Conservation (phyloP, 2,888 invertebrate genomes). For the Chorisops tibialis region DNA sequence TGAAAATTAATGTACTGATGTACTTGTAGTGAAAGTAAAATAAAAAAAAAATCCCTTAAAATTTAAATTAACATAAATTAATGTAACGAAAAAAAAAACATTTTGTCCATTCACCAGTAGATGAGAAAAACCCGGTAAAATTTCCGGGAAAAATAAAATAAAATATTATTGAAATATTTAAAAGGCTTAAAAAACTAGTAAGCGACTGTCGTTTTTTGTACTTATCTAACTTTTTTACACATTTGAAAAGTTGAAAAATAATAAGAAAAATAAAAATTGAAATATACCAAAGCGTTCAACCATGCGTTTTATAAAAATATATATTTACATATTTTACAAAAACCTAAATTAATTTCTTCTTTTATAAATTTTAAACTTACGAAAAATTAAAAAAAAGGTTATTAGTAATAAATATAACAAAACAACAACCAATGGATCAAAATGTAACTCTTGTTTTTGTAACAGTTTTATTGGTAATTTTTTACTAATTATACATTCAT, state of each 20-base stretch:
- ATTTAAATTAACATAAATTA: conserved; percentile 5
- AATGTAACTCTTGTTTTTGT: too few relatives aligned
- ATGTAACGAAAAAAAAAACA: too few relatives aligned
- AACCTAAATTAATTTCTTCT: too few relatives aligned
- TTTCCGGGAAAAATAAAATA: background rate
- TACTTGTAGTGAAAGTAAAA: background rate
- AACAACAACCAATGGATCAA: too few relatives aligned
- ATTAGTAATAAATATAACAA: too few relatives aligned
- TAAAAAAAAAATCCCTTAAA: background rate
- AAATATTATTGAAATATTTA: background rate
- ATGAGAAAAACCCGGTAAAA: background rate
- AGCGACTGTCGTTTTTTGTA: conserved; percentile 29
- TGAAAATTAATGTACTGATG: background rate
- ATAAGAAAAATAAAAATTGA: conserved; percentile 9
- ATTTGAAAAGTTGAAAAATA: conserved; percentile 16
- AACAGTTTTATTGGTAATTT: too few relatives aligned
- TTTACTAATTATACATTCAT: too few relatives aligned
- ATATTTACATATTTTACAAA: too few relatives aligned
- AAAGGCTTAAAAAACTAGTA: conserved; percentile 19
- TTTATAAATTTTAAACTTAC: too few relatives aligned
- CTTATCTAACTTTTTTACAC: conserved; percentile 28
- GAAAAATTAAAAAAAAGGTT: too few relatives aligned
- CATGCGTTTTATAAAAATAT: conserved; percentile 14
- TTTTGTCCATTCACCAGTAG: conserved; percentile 19
- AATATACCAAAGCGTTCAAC: conserved; percentile 16